A percentile compares a stretch with the other conserved stretches of the same genome.
Conservation (phyloP, 37 sponge, comb jelly and placozoan genomes). For the Chondrilla cf. caribensis region DNA sequence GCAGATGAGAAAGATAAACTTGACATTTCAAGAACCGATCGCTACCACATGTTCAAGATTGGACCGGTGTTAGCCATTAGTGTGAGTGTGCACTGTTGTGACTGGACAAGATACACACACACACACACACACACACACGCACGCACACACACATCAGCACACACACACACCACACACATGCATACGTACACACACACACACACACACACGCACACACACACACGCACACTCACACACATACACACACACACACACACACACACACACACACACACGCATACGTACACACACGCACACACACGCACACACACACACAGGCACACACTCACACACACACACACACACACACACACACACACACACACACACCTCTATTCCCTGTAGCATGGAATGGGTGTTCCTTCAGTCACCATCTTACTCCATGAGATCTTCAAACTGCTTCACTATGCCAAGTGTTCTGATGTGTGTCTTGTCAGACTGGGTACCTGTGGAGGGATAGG, state of each 20-base stretch:
- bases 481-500: constrained; percentile 96
- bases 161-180: constrained; percentile 11
- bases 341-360: not conserved
- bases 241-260: constrained; percentile 45
- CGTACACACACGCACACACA: constrained; percentile 43
- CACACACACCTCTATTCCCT: not conserved
- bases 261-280: constrained; percentile 42
- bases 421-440: constrained; percentile 94
- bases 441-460: constrained; percentile 67
- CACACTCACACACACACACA: not conserved
- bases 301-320: constrained; percentile 49
- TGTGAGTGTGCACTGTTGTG: constrained; percentile 73
- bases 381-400: constrained; percentile 97
- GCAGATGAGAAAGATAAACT: constrained; percentile 35
- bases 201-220: constrained; percentile 41
- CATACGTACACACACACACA: constrained; percentile 26
- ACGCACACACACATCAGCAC: too few relatives aligned
- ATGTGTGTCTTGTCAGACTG: constrained; percentile 75
- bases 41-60: constrained; percentile 86
- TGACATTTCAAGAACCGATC: constrained; percentile 73
- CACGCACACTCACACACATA: constrained; percentile 47
- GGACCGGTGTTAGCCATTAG: constrained; percentile 87
- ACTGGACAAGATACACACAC: not conserved
- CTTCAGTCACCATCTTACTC: constrained; percentile 91
- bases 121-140: constrained; percentile 35